Evolutionary conservation across 1,140 invertebrate genomes (phyloP).

Genomic region (Gryon sp.): DNA sequence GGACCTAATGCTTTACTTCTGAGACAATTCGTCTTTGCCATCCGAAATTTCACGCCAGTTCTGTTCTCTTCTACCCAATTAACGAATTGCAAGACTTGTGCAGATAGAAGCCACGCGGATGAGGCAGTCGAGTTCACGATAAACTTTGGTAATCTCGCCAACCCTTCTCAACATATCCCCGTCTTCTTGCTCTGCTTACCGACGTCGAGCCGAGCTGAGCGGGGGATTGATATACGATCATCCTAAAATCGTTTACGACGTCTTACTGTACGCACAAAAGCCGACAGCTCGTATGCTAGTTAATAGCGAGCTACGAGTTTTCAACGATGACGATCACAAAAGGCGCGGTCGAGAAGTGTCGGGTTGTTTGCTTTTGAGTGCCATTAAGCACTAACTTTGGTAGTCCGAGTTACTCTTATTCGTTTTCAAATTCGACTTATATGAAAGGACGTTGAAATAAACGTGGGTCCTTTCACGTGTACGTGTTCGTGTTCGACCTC

Average conservation of each 20-base stretch:
- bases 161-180: no score
- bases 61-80: slow-evolving; percentile 53
- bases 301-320: slow-evolving; percentile 51
- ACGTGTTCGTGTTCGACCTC: slow-evolving; percentile 20
- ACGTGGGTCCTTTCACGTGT: slow-evolving; percentile 11
- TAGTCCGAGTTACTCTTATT: slow-evolving; percentile 28
- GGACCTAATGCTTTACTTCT: slow-evolving; percentile 51
- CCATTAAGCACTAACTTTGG: slow-evolving; percentile 27
- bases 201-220: not conserved
- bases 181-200: no score
- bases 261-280: slow-evolving; percentile 46
- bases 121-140: slow-evolving; percentile 38
- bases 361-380: slow-evolving; percentile 54
- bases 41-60: slow-evolving; percentile 47
- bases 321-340: slow-evolving; percentile 55
- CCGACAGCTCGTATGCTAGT: slow-evolving; percentile 37
- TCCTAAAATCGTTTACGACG: slow-evolving; percentile 59
- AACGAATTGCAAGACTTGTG: slow-evolving; percentile 43
- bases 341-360: slow-evolving; percentile 50
- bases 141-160: slow-evolving; percentile 59
- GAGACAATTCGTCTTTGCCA: slow-evolving; percentile 49
- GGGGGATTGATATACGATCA: slow-evolving; percentile 37
- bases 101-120: slow-evolving; percentile 25
- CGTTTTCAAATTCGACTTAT: slow-evolving; percentile 33
- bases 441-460: slow-evolving; percentile 28